Conservation (phyloP, 2,888 invertebrate genomes). For the Eurytoma adleriae region DNA sequence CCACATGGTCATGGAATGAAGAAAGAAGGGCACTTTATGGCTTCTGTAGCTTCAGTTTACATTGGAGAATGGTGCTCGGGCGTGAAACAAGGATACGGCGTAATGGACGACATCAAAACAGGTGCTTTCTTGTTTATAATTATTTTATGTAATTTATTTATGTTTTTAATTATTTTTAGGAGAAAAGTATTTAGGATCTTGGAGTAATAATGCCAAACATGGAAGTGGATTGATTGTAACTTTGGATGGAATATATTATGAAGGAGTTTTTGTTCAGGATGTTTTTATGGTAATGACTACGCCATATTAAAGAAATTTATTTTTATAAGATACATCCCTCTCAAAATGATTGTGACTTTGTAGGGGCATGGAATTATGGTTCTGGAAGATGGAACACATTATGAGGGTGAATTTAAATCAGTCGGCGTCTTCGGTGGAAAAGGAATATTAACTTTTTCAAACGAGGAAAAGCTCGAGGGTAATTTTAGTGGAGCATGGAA, state of each 20-base stretch:
- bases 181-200: constrained; percentile 93
- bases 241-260: constrained; percentile 93
- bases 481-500: constrained; percentile 86
- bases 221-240: constrained; percentile 92
- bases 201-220: constrained; percentile 89
- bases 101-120: constrained; percentile 90
- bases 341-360: constrained; percentile 49
- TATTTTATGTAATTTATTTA: neutral
- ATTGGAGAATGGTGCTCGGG: constrained; percentile 93
- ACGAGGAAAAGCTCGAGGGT: constrained; percentile 86
- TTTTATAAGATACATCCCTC: neutral
- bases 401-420: constrained; percentile 91
- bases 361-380: constrained; percentile 93
- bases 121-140: constrained; percentile 74
- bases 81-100: constrained; percentile 89
- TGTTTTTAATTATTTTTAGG: constrained; percentile 74
- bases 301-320: neutral
- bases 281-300: constrained; percentile 81
- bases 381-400: constrained; percentile 91
- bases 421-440: constrained; percentile 89
- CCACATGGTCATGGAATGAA: constrained; percentile 91
- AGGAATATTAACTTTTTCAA: constrained; percentile 88
- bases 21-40: constrained; percentile 87
- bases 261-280: constrained; percentile 90
- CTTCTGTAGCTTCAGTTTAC: constrained; percentile 86